Conservation (phyloP, 2,888 invertebrate species). For the Chalcosyrphus nemorum region DNA sequence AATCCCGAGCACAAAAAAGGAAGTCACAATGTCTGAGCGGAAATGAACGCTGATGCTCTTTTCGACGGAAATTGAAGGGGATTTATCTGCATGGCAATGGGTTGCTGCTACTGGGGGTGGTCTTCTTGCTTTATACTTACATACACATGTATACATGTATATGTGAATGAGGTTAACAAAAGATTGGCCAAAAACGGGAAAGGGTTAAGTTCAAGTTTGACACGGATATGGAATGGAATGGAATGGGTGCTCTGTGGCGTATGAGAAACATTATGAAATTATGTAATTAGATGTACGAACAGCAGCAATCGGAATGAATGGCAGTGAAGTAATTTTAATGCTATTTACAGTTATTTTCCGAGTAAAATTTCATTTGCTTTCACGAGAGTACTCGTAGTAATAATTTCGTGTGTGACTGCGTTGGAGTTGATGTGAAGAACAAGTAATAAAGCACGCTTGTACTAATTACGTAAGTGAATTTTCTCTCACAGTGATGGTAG, state of each 20-base stretch:
- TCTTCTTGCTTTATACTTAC: no score
- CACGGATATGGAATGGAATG: constrained; percentile 19
- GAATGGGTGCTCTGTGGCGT: not conserved
- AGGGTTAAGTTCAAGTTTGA: constrained; percentile 45
- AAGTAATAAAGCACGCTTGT: not conserved
- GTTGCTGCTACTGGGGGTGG: not conserved
- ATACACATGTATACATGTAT: no score
- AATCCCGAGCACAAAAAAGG: constrained; percentile 70
- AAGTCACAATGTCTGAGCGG: constrained; percentile 73
- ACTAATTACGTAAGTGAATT: constrained; percentile 2
- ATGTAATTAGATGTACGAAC: constrained; percentile 31
- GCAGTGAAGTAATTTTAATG: constrained; percentile 17
- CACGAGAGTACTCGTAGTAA: not conserved
- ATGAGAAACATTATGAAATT: constrained; percentile 35
- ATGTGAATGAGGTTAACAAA: no score
- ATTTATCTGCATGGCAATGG: constrained; percentile 61
- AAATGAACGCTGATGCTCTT: constrained; percentile 73
- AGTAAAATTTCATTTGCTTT: not conserved
- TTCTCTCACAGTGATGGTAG: not conserved
- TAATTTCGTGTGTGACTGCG: not conserved
- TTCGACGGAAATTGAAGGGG: constrained; percentile 72
- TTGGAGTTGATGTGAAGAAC: not conserved
- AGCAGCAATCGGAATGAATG: constrained; percentile 22
- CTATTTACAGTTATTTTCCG: constrained; percentile 18
- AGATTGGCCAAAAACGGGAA: constrained; percentile 17